These are phyloP conservation scores for Tipula helvola DNA, from an alignment of 2,888 invertebrate species.

Conservation along the genomic window DNA sequence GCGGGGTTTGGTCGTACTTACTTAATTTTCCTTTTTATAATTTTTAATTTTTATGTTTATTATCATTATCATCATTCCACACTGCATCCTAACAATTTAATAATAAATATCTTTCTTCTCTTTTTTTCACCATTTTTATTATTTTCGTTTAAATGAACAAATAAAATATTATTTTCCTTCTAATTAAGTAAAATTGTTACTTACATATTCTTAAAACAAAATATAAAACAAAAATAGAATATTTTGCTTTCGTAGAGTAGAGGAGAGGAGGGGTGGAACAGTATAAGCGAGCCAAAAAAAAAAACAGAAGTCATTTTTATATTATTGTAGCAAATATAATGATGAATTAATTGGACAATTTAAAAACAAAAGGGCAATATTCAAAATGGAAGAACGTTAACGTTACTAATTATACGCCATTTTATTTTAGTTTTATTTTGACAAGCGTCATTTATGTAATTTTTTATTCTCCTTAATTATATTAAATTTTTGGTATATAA, in stretches of 20 bases:
- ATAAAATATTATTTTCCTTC: background rate
- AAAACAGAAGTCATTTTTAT: background rate
- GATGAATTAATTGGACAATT: background rate
- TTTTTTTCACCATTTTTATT: background rate
- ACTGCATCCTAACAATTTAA: background rate
- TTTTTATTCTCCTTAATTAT: background rate
- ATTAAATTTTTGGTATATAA: background rate
- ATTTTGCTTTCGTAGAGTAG: background rate
- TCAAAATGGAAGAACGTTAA: background rate
- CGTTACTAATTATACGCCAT: background rate
- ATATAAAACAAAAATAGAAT: background rate
- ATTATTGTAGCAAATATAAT: background rate
- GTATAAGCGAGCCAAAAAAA: background rate
- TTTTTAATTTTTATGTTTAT: background rate
- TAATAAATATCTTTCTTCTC: background rate
- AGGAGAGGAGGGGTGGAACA: background rate
- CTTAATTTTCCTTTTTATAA: background rate
- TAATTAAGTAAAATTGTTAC: background rate
- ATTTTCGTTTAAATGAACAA: background rate
- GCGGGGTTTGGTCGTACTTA: background rate
- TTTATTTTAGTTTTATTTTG: background rate
- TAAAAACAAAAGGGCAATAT: background rate
- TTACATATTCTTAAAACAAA: background rate
- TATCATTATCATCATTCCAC: background rate
- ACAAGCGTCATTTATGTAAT: constrained; percentile 4